Conservation (phyloP, 2,113 vertebrate species). For the Falco punctatus region DNA sequence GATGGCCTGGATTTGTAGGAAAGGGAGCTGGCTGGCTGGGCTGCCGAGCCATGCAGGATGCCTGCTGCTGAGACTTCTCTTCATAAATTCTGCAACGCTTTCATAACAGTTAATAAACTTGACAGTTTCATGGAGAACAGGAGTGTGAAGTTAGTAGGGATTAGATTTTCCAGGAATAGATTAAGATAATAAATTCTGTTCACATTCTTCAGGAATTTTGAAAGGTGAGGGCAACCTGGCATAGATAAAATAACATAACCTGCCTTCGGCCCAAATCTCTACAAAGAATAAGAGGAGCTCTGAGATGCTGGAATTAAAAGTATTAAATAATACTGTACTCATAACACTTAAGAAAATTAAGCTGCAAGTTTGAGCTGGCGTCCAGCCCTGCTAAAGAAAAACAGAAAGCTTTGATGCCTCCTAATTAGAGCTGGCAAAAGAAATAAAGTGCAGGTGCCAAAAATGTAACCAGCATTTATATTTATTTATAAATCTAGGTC, state of each 20-base stretch:
- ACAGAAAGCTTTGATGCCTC: not conserved
- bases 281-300: not conserved
- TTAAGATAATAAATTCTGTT: not conserved
- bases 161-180: not conserved
- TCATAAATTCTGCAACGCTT: not conserved
- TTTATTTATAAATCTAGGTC: not conserved
- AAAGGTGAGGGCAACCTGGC: not conserved
- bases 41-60: not conserved
- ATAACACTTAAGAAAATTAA: not conserved
- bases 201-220: not conserved
- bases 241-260: not conserved
- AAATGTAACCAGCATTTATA: not conserved
- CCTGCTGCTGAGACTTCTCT: not conserved
- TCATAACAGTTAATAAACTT: not conserved
- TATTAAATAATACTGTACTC: not conserved
- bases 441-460: not conserved
- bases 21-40: not conserved
- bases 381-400: not conserved
- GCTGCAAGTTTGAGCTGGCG: conserved; percentile 14
- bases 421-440: not conserved
- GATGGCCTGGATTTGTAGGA: not conserved
- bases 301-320: not conserved
- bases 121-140: not conserved
- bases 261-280: not conserved
- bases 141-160: not conserved